phyloP scores from a whole-genome alignment of 2,797 vertebrate genomes.

The Fratercula arctica region DNA sequence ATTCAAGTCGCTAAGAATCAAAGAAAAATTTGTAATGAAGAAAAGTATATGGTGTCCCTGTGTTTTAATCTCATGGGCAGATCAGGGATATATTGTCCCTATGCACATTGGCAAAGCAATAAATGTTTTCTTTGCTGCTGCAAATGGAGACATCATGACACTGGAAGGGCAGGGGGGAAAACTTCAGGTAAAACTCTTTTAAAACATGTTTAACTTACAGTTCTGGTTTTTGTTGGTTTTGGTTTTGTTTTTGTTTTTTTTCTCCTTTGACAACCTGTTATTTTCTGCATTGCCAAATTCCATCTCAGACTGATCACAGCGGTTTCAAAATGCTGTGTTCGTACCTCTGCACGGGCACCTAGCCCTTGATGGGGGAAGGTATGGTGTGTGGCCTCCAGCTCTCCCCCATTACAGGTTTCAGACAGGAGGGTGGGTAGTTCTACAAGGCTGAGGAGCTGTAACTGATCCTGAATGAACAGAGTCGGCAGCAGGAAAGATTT shows the following conservation, averaged over 20 bases:
- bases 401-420: neutral
- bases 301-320: neutral
- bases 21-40: neutral
- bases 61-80: neutral
- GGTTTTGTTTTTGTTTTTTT: neutral
- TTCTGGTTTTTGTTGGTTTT: neutral
- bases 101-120: neutral
- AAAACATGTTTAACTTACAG: neutral
- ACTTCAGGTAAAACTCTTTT: neutral
- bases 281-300: neutral
- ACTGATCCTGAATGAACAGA: neutral
- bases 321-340: neutral
- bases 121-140: neutral
- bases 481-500: neutral
- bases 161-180: neutral
- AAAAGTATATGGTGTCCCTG: neutral
- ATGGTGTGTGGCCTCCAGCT: neutral
- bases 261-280: neutral
- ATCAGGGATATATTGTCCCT: neutral
- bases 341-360: neutral
- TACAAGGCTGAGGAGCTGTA: neutral
- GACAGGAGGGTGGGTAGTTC: neutral
- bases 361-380: neutral
- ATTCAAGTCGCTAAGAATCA: neutral
- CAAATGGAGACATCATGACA: neutral